Percentiles rank a stretch among this genome's conserved stretches.
These are phyloP conservation scores for Nycticebus coucang DNA, from an alignment of 2,113 vertebrate genomes.

Conservation along the genomic window DNA sequence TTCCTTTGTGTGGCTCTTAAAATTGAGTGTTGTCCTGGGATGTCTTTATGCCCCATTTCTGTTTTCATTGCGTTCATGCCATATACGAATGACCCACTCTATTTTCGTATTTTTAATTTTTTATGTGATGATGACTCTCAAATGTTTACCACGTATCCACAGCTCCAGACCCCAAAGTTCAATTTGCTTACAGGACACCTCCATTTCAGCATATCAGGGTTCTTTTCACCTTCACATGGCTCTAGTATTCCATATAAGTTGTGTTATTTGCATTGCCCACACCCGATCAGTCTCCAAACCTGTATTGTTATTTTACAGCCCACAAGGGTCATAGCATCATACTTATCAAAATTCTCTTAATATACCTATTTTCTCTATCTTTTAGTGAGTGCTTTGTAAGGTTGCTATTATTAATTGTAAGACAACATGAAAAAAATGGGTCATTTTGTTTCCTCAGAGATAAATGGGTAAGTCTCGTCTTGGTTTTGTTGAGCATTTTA, in stretches of 20 bases:
- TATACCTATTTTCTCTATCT: accelerated
- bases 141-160: background rate
- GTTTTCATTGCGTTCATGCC: background rate
- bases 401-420: background rate
- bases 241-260: background rate
- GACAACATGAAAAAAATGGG: background rate
- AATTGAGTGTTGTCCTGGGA: constrained; percentile 41
- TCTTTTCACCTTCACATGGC: background rate
- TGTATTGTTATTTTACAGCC: background rate
- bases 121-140: background rate
- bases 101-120: constrained; percentile 33
- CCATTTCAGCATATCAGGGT: background rate
- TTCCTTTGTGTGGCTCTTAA: background rate
- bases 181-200: background rate
- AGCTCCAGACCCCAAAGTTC: background rate
- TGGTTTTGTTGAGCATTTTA: background rate
- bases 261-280: background rate
- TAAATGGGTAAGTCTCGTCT: background rate
- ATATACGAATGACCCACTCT: background rate
- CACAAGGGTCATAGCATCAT: background rate
- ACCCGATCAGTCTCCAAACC: background rate
- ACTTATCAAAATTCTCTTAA: background rate
- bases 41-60: background rate
- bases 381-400: background rate
- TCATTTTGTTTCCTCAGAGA: background rate